A percentile compares a stretch with the other conserved stretches of the same genome.
Conservation (phyloP, 2,113 vertebrate species). For the Neolamprologus toae region DNA sequence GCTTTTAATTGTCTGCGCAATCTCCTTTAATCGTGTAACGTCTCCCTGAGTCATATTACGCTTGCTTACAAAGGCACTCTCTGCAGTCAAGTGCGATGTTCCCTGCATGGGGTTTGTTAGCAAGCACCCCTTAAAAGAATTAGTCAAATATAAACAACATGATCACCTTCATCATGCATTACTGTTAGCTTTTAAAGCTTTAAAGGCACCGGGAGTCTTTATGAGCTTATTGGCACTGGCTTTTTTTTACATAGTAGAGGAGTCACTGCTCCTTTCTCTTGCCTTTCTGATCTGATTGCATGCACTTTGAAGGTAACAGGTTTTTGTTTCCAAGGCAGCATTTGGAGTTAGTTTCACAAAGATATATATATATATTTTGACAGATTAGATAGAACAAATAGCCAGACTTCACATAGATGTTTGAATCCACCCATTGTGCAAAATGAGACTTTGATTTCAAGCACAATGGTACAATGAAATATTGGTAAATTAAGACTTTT, state of each 20-base stretch:
- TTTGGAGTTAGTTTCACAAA: not conserved
- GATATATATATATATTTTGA: not conserved
- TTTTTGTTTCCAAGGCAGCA: not conserved
- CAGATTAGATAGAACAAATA: not conserved
- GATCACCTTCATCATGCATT: not conserved
- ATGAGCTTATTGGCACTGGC: not conserved
- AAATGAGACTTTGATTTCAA: not conserved
- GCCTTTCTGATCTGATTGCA: not conserved
- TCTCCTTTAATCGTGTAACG: conserved; percentile 35
- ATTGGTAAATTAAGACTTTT: not conserved
- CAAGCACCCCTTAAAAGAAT: not conserved
- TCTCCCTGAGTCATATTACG: not conserved
- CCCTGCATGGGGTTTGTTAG: not conserved
- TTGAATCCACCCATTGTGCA: not conserved
- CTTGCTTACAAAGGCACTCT: not conserved
- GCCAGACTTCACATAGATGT: not conserved
- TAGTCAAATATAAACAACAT: not conserved
- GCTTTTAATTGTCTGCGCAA: conserved; percentile 28
- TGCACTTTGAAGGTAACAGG: not conserved
- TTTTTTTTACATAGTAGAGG: not conserved
- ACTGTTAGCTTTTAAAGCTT: not conserved
- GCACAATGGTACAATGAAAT: not conserved
- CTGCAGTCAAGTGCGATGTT: not conserved
- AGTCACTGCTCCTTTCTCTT: not conserved
- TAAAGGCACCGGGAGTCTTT: not conserved